Base-by-base conservation (phyloP, 2,888 invertebrate genomes). In the Helleia helle region DNA sequence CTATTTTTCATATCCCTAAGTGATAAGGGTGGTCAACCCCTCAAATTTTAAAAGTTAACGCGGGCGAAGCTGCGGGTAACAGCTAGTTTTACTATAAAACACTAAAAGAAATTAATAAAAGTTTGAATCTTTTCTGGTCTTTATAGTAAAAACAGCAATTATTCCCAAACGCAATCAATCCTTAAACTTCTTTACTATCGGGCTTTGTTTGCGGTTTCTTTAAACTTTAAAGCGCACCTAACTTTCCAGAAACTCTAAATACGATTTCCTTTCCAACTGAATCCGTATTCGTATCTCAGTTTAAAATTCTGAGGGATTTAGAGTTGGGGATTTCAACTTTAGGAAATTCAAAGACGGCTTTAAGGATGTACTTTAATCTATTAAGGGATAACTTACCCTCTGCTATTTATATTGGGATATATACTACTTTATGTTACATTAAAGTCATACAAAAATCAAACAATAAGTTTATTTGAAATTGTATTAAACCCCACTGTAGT, bases 311-410 rank as follows among this genome's bases (percentile, higher is more conserved):
- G 42, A 46, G 40, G 46, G 49, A 47, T 47, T 47, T 44, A 44
- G 44, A 50, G 67, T 59, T 58, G 48, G 54, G 69, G 74, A 71
- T 75, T 72, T 66, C 64, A 69, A 73, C 60, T 72, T 73, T 65
- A 51, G 52, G 58, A 62, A 63, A 67, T 67, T 58, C 55, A 57
- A 68, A 71, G 66, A 66, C 58, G 58, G 58, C 56, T 54, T 52
- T 54, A 56, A 61, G 60, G 36, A 12, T 18, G 34, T 42, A 38
- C 38, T 39, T 39, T 39, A 39, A 39, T 39, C 39, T 39, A 39
- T 31, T 31, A 31, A 39, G 25, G 24, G 31, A 30, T 31, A 39
- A 15, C 9, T 27, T 15, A 30, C 31, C 25, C 25, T 31, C 12
- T 2, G 24, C 24, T 24, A 11, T 30, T 30, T 15, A 30, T 30